Percentiles rank a stretch among this genome's conserved stretches.
These are phyloP conservation scores for Typhlichthys eigenmanni DNA, from an alignment of 2,797 vertebrate genomes.

Conservation along the genomic window DNA sequence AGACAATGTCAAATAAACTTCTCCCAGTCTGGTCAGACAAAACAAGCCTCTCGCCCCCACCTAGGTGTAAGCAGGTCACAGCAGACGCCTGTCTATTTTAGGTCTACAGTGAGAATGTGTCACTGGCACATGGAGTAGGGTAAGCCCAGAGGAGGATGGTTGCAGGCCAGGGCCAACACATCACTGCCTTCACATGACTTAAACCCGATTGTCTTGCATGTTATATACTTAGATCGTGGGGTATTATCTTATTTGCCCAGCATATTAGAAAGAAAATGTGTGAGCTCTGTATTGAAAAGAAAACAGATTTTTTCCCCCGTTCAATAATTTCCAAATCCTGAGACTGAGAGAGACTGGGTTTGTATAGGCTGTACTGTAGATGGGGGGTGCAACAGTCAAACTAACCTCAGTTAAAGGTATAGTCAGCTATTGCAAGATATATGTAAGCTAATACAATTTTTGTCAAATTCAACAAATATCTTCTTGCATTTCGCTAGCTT, in stretches of 20 bases:
- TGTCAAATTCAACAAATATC: too few species aligned
- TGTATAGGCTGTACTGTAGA: constrained; percentile 18
- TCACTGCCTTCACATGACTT: constrained; percentile 30
- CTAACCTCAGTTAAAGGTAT: constrained; percentile 54
- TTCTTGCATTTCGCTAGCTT: too few species aligned
- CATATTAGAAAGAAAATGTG: constrained; percentile 20
- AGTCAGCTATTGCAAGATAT: too few species aligned
- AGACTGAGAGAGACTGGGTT: too few species aligned
- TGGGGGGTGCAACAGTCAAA: constrained; percentile 37
- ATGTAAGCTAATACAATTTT: too few species aligned
- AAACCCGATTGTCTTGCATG: too few species aligned
- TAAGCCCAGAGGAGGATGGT: constrained; percentile 34
- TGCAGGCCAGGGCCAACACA: constrained; percentile 24
- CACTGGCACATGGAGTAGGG: constrained; percentile 46
- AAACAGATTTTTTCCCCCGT: too few species aligned
- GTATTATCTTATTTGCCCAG: too few species aligned
- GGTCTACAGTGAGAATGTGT: constrained; percentile 43
- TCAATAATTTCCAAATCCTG: too few species aligned
- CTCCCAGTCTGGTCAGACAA: constrained; percentile 39
- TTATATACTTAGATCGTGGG: too few species aligned
- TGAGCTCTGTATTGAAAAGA: too few species aligned
- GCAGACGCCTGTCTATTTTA: constrained; percentile 42
- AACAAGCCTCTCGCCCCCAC: constrained; percentile 25
- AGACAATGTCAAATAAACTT: constrained; percentile 44
- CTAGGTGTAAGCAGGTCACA: constrained; percentile 37